Percentiles rank a stretch among this genome's conserved stretches.
These are phyloP conservation scores for Etheostoma perlongum DNA, from an alignment of 2,797 vertebrate genomes.

Conservation along the genomic window DNA sequence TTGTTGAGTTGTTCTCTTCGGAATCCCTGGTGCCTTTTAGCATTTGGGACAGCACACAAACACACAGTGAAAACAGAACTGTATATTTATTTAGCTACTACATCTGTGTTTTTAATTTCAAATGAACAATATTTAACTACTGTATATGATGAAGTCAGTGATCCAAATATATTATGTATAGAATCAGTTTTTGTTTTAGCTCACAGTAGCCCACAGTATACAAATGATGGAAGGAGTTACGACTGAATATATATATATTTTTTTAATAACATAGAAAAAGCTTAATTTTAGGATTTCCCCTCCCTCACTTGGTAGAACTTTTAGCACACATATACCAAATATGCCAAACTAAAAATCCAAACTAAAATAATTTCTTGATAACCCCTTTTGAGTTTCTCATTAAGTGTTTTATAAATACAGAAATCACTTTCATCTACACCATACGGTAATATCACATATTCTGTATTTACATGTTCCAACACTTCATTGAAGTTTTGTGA, in stretches of 20 bases:
- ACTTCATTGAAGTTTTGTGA: not conserved
- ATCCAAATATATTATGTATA: slow-evolving; percentile 37
- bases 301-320: slow-evolving; percentile 28
- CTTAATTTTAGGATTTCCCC: slow-evolving; percentile 18
- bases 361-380: not conserved
- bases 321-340: slow-evolving; percentile 34
- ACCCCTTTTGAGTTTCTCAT: not conserved
- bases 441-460: not conserved
- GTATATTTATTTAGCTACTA: slow-evolving; percentile 79
- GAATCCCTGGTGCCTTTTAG: slow-evolving; percentile 65
- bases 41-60: slow-evolving; percentile 46
- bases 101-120: slow-evolving; percentile 65
- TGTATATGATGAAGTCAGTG: slow-evolving; percentile 53
- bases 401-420: not conserved
- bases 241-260: slow-evolving; percentile 26
- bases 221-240: slow-evolving; percentile 9
- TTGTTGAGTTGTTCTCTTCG: slow-evolving; percentile 17
- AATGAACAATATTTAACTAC: slow-evolving; percentile 70
- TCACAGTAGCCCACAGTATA: slow-evolving; percentile 31
- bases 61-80: slow-evolving; percentile 41
- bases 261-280: slow-evolving; percentile 32
- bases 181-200: slow-evolving; percentile 47
- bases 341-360: slow-evolving; percentile 13
- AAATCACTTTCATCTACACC: not conserved
- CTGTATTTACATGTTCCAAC: slow-evolving; percentile 4